phyloP scores from a whole-genome alignment of 2,888 invertebrate species.

The Bimastos eiseni region DNA sequence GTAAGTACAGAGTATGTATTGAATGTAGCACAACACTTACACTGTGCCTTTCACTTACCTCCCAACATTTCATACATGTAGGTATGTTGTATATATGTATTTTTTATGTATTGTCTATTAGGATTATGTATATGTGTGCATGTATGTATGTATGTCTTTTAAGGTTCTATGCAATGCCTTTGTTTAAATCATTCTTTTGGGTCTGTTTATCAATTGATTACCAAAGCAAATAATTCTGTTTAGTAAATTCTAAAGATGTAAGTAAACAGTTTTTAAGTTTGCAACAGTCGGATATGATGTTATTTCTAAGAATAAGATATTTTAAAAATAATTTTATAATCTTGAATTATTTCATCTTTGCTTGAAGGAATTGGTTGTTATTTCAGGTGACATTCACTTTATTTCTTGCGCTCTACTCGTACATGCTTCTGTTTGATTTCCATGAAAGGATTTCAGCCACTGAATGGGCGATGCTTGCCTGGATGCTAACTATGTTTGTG shows the following conservation, averaged over 20 bases:
- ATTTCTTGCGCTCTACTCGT: constrained; percentile 59
- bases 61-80: no score
- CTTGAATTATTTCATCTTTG: not conserved
- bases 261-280: not conserved
- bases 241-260: not conserved
- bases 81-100: no score
- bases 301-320: not conserved
- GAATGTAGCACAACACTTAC: no score
- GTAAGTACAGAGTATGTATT: no score
- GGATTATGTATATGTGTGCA: not conserved
- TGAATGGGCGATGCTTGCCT: constrained; percentile 57
- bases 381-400: constrained; percentile 48
- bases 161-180: not conserved
- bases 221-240: not conserved
- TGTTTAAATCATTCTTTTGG: not conserved
- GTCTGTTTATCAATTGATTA: not conserved
- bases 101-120: no score
- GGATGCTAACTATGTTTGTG: constrained; percentile 57
- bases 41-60: no score
- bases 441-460: constrained; percentile 47
- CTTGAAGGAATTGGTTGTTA: not conserved
- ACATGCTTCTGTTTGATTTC: constrained; percentile 61
- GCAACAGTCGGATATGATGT: not conserved
- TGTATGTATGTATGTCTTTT: not conserved
- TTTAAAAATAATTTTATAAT: not conserved